These are phyloP conservation scores for Orchesella flavescens DNA, from an alignment of 2,888 invertebrate genomes.

Conservation along the genomic window DNA sequence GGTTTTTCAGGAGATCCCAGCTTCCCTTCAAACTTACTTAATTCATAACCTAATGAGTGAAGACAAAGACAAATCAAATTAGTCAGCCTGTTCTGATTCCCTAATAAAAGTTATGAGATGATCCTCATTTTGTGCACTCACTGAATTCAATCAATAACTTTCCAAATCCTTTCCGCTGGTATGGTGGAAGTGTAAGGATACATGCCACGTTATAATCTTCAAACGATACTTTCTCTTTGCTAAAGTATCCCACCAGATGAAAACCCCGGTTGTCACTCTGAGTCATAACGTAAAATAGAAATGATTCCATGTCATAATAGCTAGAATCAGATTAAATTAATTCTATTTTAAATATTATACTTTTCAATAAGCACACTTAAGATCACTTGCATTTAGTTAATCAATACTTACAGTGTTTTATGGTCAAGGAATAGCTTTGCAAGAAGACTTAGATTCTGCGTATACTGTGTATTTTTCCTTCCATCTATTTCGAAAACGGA, in stretches of 20 bases:
- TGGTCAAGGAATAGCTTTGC: constrained; percentile 98
- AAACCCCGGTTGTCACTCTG: constrained; percentile 91
- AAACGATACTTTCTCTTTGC: constrained; percentile 96
- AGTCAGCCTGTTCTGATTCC: background rate
- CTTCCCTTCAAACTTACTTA: constrained; percentile 96
- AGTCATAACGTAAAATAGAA: constrained; percentile 99
- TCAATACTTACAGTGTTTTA: constrained; percentile 87
- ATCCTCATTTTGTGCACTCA: constrained; percentile 79
- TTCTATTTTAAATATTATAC: background rate
- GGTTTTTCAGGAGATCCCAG: constrained; percentile 99
- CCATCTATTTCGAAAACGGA: constrained; percentile 99
- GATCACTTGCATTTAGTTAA: too few species aligned
- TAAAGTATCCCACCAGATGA: constrained; percentile 95
- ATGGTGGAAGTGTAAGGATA: constrained; percentile 97
- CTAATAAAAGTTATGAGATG: background rate
- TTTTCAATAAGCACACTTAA: too few species aligned
- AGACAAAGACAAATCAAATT: background rate
- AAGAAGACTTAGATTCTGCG: constrained; percentile 94
- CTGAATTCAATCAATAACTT: constrained; percentile 98
- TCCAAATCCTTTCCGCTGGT: constrained; percentile 97
- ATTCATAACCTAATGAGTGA: constrained; percentile 92
- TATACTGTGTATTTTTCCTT: constrained; percentile 96
- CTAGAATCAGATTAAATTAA: background rate
- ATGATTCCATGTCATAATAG: constrained; percentile 98
- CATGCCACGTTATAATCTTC: constrained; percentile 99